These are phyloP conservation scores for Brotogeris chrysoptera DNA, from an alignment of 2,797 vertebrate genomes.

Conservation along the genomic window DNA sequence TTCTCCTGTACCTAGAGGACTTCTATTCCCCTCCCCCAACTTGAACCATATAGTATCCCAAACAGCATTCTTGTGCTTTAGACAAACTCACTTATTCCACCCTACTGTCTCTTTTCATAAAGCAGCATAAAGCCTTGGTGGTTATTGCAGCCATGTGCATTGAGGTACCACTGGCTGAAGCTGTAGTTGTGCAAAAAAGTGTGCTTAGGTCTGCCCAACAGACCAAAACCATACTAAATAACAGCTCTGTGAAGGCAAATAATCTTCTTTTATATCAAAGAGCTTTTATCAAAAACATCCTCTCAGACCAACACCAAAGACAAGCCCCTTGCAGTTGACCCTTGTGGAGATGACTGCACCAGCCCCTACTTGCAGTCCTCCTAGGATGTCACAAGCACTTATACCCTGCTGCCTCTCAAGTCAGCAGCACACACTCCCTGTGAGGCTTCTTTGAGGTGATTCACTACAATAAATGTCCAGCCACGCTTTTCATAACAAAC, in stretches of 20 bases:
- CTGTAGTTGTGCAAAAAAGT: not conserved
- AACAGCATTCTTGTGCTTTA: not conserved
- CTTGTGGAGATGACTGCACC: not conserved
- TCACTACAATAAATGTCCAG: not conserved
- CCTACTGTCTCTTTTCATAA: not conserved
- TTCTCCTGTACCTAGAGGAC: not conserved
- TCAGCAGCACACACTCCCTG: not conserved
- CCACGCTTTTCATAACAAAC: not conserved
- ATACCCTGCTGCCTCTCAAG: not conserved
- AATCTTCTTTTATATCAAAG: not conserved
- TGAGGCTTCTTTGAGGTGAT: accelerated
- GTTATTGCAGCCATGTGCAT: not conserved
- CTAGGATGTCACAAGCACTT: not conserved
- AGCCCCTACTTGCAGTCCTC: not conserved
- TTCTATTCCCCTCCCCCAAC: accelerated
- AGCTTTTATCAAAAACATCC: not conserved
- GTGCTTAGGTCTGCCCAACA: not conserved
- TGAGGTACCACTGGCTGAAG: not conserved
- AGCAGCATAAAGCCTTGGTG: not conserved
- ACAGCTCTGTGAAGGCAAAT: not conserved
- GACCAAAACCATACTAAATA: not conserved
- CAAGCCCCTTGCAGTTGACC: not conserved
- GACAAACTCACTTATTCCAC: not conserved
- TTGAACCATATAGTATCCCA: not conserved
- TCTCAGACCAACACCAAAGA: not conserved